Evolutionary conservation across 1,140 invertebrate species (phyloP).

Genomic region (Cydia amplana): DNA sequence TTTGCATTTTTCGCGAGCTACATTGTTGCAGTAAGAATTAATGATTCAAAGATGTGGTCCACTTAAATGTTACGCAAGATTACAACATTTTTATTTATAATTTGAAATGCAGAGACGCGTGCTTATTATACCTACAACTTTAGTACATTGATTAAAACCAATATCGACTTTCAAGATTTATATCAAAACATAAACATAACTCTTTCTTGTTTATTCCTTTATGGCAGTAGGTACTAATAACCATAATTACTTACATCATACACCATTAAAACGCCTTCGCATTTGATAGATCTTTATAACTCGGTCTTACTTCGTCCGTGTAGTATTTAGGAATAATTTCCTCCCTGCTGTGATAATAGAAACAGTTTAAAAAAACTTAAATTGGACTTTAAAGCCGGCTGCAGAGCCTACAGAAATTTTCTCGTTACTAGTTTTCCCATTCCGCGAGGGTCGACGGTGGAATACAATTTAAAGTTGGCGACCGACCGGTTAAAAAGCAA

Average conservation of each 20-base stretch:
- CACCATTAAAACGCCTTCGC: not conserved
- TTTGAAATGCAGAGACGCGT: too few species aligned
- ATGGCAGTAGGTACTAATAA: too few species aligned
- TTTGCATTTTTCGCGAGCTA: constrained; percentile 28
- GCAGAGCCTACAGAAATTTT: constrained; percentile 34
- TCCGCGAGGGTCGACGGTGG: constrained; percentile 52
- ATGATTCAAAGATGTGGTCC: not conserved
- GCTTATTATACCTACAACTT: too few species aligned
- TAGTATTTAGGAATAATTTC: not conserved
- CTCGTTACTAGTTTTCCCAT: constrained; percentile 60
- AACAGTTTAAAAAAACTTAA: constrained; percentile 20
- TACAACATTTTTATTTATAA: not conserved
- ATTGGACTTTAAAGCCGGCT: constrained; percentile 9
- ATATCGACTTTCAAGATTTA: too few species aligned
- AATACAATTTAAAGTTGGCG: constrained; percentile 75
- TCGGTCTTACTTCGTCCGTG: not conserved
- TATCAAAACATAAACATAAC: too few species aligned
- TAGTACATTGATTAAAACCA: too few species aligned
- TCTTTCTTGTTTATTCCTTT: too few species aligned
- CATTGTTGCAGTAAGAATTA: constrained; percentile 40
- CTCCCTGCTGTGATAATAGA: constrained; percentile 13
- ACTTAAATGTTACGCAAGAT: not conserved
- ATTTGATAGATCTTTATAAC: not conserved
- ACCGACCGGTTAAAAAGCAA: constrained; percentile 73
- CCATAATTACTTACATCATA: not conserved